Evolutionary conservation across 2,888 invertebrate species (phyloP).

Genomic region (Amaurobius ferox): DNA sequence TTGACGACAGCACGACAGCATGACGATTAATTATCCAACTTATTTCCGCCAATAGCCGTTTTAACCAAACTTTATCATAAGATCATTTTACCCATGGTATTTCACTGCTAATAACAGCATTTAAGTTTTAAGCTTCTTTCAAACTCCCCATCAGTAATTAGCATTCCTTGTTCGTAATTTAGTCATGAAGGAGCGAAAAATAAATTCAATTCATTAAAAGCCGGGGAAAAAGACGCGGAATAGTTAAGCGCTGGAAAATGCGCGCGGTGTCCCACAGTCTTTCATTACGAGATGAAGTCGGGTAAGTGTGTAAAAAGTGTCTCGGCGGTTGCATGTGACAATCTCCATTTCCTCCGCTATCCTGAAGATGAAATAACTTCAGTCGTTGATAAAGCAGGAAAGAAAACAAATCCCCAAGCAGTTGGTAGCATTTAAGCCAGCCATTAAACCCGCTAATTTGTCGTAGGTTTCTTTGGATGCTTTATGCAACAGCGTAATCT

Average conservation of each 20-base stretch:
- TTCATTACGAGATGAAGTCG: slow-evolving; percentile 36
- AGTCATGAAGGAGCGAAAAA: slow-evolving; percentile 6
- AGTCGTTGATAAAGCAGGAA: background rate
- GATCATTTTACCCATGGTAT: background rate
- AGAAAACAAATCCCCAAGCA: slow-evolving; percentile 46
- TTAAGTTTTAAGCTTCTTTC: background rate
- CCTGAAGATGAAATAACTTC: slow-evolving; percentile 37
- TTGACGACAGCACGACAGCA: background rate
- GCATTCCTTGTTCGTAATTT: slow-evolving; percentile 9
- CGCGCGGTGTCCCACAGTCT: background rate
- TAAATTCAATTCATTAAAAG: slow-evolving; percentile 29
- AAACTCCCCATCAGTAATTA: background rate
- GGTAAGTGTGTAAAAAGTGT: slow-evolving; percentile 17
- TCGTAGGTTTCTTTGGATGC: slow-evolving; percentile 32
- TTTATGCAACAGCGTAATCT: background rate
- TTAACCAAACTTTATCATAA: slow-evolving; percentile 1
- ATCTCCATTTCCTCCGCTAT: slow-evolving; percentile 42
- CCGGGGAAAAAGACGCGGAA: background rate
- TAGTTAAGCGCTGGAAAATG: slow-evolving; percentile 8
- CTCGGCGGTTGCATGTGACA: slow-evolving; percentile 33
- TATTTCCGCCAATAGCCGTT: background rate
- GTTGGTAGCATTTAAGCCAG: slow-evolving; percentile 49
- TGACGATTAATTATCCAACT: slow-evolving; percentile 16
- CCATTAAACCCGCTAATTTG: slow-evolving; percentile 65
- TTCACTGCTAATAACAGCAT: background rate